Conservation (phyloP, 2,888 invertebrate genomes). For the Cheilosia vernalis region DNA sequence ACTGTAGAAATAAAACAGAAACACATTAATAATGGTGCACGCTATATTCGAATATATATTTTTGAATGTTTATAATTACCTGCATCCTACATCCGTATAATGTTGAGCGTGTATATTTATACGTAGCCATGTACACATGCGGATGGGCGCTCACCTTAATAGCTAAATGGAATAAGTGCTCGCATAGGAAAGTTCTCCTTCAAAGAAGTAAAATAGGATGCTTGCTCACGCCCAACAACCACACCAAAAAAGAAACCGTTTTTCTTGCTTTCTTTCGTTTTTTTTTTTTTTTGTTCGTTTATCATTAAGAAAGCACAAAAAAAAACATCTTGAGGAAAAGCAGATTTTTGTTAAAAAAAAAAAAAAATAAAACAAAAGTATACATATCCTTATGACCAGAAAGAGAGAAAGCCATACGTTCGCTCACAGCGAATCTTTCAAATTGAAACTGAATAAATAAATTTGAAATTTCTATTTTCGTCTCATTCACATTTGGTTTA, state of each 20-base stretch:
- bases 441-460: slow-evolving; percentile 73
- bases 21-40: slow-evolving; percentile 59
- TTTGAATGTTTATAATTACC: slow-evolving; percentile 73
- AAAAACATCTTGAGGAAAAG: slow-evolving; percentile 57
- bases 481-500: slow-evolving; percentile 74
- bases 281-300: slow-evolving; percentile 1
- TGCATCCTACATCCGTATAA: slow-evolving; percentile 72
- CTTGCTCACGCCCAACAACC: slow-evolving; percentile 40
- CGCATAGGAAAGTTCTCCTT: slow-evolving; percentile 41
- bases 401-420: slow-evolving; percentile 54
- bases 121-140: slow-evolving; percentile 46
- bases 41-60: slow-evolving; percentile 28
- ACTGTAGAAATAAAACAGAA: slow-evolving; percentile 69
- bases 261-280: too few relatives aligned
- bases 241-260: background rate
- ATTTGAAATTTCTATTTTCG: slow-evolving; percentile 75
- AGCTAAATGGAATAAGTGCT: slow-evolving; percentile 56
- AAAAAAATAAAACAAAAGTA: slow-evolving; percentile 23
- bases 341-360: slow-evolving; percentile 51
- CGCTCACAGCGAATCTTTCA: slow-evolving; percentile 62
- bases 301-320: slow-evolving; percentile 41
- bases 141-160: slow-evolving; percentile 57
- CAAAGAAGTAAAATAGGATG: slow-evolving; percentile 23
- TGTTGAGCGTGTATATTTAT: slow-evolving; percentile 15
- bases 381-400: slow-evolving; percentile 60